phyloP scores from a whole-genome alignment of 2,888 invertebrate genomes.

The Lepas anatifera region DNA sequence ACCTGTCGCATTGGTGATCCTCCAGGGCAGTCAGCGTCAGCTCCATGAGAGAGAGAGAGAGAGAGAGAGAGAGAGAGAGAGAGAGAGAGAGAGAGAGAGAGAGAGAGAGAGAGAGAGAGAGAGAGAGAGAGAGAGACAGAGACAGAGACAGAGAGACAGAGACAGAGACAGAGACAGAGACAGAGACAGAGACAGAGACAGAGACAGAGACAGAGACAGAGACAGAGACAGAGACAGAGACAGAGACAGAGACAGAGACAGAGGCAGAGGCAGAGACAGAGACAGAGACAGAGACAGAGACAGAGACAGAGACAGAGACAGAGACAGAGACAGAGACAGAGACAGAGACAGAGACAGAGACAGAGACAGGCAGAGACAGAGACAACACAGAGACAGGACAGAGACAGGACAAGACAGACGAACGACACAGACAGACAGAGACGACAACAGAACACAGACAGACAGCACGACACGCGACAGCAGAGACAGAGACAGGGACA shows the following conservation, averaged over 20 bases:
- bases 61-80: no score
- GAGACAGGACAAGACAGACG: no score
- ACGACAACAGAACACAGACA: no score
- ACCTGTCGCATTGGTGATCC: no score
- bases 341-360: background rate
- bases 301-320: conserved; percentile 7
- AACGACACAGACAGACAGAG: no score
- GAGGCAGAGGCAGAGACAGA: conserved; percentile 7
- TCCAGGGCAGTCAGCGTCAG: no score
- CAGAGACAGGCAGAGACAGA: background rate
- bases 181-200: background rate
- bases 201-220: background rate
- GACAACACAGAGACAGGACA: background rate
- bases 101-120: background rate
- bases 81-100: background rate
- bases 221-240: background rate
- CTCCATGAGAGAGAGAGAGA: no score
- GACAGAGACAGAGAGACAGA: background rate
- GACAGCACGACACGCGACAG: no score
- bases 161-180: background rate
- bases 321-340: background rate
- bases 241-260: conserved; percentile 9
- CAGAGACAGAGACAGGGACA: no score
- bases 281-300: background rate
- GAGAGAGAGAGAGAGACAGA: background rate